A percentile compares a stretch with the other conserved stretches of the same genome.
These are phyloP conservation scores for Bimastos eiseni DNA, from an alignment of 2,888 invertebrate species.

Conservation along the genomic window DNA sequence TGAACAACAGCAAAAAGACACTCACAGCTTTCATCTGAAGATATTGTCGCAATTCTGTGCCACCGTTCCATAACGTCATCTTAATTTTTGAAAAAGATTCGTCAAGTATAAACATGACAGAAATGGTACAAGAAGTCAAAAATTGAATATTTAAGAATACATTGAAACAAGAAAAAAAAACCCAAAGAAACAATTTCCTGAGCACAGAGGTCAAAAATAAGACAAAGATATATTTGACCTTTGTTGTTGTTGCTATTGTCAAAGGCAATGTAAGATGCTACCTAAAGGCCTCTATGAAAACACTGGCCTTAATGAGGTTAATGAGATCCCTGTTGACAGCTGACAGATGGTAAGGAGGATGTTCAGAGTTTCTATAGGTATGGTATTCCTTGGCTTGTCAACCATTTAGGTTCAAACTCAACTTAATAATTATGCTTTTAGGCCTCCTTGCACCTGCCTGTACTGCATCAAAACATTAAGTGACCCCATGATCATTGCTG, in stretches of 20 bases:
- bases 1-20: not conserved
- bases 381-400: not conserved
- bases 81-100: not conserved
- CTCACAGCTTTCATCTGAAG: not conserved
- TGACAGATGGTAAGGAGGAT: too few relatives aligned
- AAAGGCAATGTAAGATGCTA: too few relatives aligned
- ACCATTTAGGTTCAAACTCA: not conserved
- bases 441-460: not conserved
- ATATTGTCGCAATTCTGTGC: not conserved
- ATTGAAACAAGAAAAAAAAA: too few relatives aligned
- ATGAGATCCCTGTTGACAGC: too few relatives aligned
- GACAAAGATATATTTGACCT: too few relatives aligned
- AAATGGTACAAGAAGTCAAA: not conserved
- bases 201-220: too few relatives aligned
- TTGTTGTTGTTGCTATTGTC: too few relatives aligned
- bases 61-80: not conserved
- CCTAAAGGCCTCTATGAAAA: too few relatives aligned
- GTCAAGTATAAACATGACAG: not conserved
- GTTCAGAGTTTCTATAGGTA: too few relatives aligned
- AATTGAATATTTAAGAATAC: too few relatives aligned
- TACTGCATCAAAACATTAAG: not conserved
- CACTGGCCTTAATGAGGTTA: too few relatives aligned
- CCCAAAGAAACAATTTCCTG: too few relatives aligned
- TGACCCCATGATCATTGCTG: not conserved
- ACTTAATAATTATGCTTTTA: not conserved